Evolutionary conservation across 2,888 invertebrate species (phyloP).

Genomic region (Ormyrus rosae): DNA sequence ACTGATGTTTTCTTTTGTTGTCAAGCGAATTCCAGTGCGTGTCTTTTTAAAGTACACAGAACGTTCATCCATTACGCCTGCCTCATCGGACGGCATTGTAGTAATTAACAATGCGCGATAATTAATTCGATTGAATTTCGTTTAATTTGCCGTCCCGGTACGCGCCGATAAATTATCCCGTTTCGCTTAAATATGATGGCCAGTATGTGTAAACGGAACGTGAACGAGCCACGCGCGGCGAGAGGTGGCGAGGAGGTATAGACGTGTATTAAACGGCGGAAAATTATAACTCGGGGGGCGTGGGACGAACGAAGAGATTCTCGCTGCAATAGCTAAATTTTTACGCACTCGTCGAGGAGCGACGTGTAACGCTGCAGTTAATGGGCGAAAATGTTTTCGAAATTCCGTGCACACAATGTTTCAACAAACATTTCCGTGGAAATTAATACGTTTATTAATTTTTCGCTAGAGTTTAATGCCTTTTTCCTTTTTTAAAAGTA

Average conservation of each 20-base stretch:
- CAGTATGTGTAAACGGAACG: constrained; percentile 16
- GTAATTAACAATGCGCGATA: constrained; percentile 69
- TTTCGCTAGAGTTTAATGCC: too few species aligned
- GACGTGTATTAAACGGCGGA: not conserved
- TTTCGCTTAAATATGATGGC: constrained; percentile 58
- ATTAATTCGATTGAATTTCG: constrained; percentile 71
- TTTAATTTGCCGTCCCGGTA: constrained; percentile 61
- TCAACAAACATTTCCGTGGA: too few species aligned
- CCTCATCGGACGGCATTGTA: constrained; percentile 67
- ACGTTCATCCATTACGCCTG: constrained; percentile 47
- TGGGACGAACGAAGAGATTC: not conserved
- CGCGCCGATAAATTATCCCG: constrained; percentile 61
- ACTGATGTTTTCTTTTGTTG: too few species aligned
- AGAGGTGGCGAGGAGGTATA: not conserved
- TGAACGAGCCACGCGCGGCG: not conserved
- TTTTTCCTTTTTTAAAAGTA: too few species aligned
- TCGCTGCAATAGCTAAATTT: too few species aligned
- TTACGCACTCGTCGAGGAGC: too few species aligned
- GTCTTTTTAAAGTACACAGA: not conserved
- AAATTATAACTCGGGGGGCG: constrained; percentile 17
- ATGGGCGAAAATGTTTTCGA: too few species aligned
- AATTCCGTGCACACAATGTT: too few species aligned
- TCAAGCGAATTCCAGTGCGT: too few species aligned
- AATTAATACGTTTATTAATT: too few species aligned
- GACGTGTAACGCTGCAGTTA: too few species aligned